Percentiles rank a stretch among this genome's conserved stretches.
phyloP scores from a whole-genome alignment of 1,140 invertebrate species.

The Palaemon carinicauda region DNA sequence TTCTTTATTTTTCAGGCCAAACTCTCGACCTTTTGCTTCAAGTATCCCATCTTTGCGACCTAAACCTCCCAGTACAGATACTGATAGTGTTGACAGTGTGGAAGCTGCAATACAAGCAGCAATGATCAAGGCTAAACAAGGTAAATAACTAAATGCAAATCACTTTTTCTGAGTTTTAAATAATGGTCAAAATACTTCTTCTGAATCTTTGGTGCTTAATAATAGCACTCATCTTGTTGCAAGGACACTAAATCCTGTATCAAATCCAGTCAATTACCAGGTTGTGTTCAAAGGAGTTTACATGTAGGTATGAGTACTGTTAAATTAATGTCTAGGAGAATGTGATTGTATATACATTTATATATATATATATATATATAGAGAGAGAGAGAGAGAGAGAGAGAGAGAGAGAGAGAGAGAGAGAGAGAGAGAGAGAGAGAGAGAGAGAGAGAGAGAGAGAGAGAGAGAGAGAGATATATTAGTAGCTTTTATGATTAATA shows the following conservation, averaged over 20 bases:
- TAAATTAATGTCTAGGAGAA: no score
- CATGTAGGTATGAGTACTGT: no score
- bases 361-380: no score
- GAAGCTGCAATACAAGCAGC: slow-evolving; percentile 48
- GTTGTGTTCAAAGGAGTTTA: no score
- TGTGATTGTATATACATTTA: no score
- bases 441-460: no score
- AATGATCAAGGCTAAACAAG: slow-evolving; percentile 21
- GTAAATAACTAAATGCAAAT: not conserved
- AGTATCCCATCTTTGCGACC: slow-evolving; percentile 32
- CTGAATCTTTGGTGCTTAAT: not conserved
- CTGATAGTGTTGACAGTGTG: slow-evolving; percentile 49
- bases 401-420: no score
- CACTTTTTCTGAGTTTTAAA: not conserved
- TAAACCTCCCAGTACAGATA: slow-evolving; percentile 27
- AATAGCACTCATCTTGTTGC: not conserved
- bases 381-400: no score
- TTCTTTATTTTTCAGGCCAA: not conserved
- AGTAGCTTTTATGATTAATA: no score
- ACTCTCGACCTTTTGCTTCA: slow-evolving; percentile 30
- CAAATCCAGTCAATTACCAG: not conserved
- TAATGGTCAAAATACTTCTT: not conserved
- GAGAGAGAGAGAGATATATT: no score
- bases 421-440: no score
- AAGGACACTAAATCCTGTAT: not conserved